Base-by-base conservation (phyloP, 2,113 vertebrate species). In the Boleophthalmus pectinirostris region DNA sequence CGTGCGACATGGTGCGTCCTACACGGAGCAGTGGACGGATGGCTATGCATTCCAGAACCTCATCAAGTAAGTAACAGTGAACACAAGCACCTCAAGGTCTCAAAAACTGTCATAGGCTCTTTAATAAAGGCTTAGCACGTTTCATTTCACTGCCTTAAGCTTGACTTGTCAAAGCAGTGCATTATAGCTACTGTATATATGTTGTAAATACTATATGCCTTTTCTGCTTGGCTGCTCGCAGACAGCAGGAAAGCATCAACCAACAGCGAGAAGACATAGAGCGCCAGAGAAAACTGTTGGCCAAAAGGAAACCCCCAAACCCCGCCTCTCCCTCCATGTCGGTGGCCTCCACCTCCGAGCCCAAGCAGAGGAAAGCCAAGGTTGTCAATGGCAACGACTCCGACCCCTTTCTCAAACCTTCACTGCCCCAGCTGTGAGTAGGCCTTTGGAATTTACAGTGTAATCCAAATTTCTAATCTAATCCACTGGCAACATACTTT, bases 1-100 rank as follows among this genome's bases (percentile, higher is more conserved):
- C 29, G 98, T 99, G 90, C 93, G 98, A 90, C 98, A 98, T 67
- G 98, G 98, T 77, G 98, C 98, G 68, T 99, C 98, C 71, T 99
- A 98, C 94, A 98, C 98, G 7, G 98, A 99, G 87, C 98, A 99
- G 92, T 99, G 98, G 98, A 98, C 97, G 54, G 98, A 99, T 90
- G 98, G 98, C 87, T 98, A 97, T 88, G 98, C 98, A 87, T 99
- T 99, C 94, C 98, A 99, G 84, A 99, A 99, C 92, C 95, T 99
- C 89, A 97, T 99, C 91, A 99, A 99, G 98, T 99, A 93, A 95
- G 92, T 69, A 6, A 23, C 0, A 8, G 21, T 12, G 21, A 14
- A 47, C 58, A 1, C 65, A 1, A 49, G 66, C 68, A 29, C 0
- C 14, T 0, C 25, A 15, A 13, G 38, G 35, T 49, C 16, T 23